Base-by-base conservation (phyloP, 2,113 vertebrate species). In the Panurus biarmicus region DNA sequence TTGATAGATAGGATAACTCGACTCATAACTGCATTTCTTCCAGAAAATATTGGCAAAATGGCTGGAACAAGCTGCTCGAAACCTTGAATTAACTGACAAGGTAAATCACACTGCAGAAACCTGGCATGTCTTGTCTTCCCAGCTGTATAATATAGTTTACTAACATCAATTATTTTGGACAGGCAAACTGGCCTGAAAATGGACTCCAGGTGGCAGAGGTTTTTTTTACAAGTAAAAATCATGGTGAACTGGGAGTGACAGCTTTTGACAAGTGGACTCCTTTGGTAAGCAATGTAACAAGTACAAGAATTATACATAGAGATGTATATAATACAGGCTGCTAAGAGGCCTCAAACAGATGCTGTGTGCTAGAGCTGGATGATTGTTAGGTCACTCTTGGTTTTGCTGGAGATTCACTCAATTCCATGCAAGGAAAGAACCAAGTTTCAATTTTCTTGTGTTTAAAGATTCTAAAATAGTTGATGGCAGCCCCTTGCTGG, bases 101-200 rank as follows among this genome's bases (percentile, higher is more conserved):
- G 99, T 99, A 98, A 96, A 45, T 69, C 18, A 60, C 70, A 12
- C 64, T 66, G 38, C 29, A 95, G 65, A 91, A 66, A 45, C 4
- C 13, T 38, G 58, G 7, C 1, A 7, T 33, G 20, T 33, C 73
- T 66, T 73, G 2, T 51, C 7, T 87, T 88, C 60, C 29, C 36
- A 2, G 4, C 19, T 22, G 9, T 44, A 12, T 25, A 64, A n/a
- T 29, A 14, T 2, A 25, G 35, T 70, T 81, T 83, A 48, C 93
- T 87, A 22, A 57, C 57, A 14, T 45, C 8, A 75, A 10, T 72
- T 96, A 13, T 93, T 94, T 95, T 96, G 91, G 50, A 47, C 91
- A 99, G 99, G 96, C 94, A 90, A 97, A 98, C 78, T 99, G 99
- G 99, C 99, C 99, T 69, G 98, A 99, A 93, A 99, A 99, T 44